These are phyloP conservation scores for Kryptolebias marmoratus DNA, from an alignment of 2,113 vertebrate genomes.

Conservation along the genomic window DNA sequence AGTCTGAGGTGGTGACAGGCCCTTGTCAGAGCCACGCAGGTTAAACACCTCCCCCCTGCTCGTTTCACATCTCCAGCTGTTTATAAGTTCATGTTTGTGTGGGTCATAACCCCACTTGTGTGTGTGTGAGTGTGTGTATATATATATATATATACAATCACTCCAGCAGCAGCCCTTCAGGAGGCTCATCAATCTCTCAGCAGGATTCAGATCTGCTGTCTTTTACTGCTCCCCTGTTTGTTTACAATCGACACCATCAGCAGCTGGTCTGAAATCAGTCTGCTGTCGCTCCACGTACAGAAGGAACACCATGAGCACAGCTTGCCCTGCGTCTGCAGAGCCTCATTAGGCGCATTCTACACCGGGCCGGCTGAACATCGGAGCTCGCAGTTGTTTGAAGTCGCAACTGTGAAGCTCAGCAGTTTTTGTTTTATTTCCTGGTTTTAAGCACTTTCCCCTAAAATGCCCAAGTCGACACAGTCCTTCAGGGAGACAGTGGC, in stretches of 20 bases:
- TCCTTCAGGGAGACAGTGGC: conserved; percentile 22
- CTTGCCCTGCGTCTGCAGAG: conserved; percentile 49
- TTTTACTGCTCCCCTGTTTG: conserved; percentile 58
- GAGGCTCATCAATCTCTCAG: conserved; percentile 50
- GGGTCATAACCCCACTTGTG: neutral
- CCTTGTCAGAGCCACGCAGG: conserved; percentile 49
- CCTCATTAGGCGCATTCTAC: conserved; percentile 63
- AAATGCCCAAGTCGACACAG: conserved; percentile 26
- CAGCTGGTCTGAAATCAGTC: conserved; percentile 63
- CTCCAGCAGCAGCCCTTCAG: neutral
- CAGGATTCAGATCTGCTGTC: conserved; percentile 60
- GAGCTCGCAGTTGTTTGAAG: conserved; percentile 52
- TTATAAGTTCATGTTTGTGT: neutral
- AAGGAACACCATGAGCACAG: conserved; percentile 59
- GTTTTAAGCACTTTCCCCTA: conserved; percentile 60
- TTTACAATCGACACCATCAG: conserved; percentile 54
- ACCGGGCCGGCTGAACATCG: conserved; percentile 38
- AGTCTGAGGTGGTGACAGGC: conserved; percentile 47
- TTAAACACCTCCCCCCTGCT: conserved; percentile 23
- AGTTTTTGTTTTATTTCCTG: conserved; percentile 35
- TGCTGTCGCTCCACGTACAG: conserved; percentile 20
- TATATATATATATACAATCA: neutral
- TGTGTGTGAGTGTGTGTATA: too few species aligned
- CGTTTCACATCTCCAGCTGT: conserved; percentile 36
- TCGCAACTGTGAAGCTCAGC: conserved; percentile 46